phyloP scores from a whole-genome alignment of 1,140 invertebrate species.

The Apocrypta bakeri region DNA sequence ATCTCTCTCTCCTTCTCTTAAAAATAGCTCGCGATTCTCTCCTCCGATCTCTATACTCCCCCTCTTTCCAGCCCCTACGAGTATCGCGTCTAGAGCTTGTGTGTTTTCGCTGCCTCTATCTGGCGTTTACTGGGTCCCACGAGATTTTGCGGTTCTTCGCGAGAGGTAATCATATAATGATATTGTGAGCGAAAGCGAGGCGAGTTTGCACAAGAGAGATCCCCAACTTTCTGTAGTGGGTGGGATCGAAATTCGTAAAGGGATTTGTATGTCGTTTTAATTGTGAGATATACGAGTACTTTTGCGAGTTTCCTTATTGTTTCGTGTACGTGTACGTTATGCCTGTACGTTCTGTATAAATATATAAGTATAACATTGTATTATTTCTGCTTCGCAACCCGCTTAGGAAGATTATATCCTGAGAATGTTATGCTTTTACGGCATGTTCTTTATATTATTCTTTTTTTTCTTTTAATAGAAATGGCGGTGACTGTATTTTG shows the following conservation, averaged over 20 bases:
- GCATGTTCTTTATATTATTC: not conserved
- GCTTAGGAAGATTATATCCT: not conserved
- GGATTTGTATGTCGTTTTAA: too few relatives aligned
- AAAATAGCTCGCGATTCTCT: constrained; percentile 27
- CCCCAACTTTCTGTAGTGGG: too few relatives aligned
- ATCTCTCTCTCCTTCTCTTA: constrained; percentile 9
- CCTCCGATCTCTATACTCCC: constrained; percentile 1
- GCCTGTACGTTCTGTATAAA: too few relatives aligned
- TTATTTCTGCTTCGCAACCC: too few relatives aligned
- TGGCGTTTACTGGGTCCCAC: not conserved
- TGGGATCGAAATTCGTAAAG: too few relatives aligned
- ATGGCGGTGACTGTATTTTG: not conserved
- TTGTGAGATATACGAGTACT: too few relatives aligned
- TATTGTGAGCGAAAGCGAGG: not conserved
- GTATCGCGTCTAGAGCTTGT: not conserved
- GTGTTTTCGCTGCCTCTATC: constrained; percentile 11
- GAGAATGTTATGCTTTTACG: not conserved
- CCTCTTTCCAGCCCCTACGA: not conserved
- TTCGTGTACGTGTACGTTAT: too few relatives aligned
- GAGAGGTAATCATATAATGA: constrained; percentile 8
- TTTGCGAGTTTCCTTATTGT: too few relatives aligned
- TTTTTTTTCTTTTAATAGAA: not conserved
- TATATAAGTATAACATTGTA: not conserved
- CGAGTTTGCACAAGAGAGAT: not conserved
- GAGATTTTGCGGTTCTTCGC: constrained; percentile 23